A percentile compares a stretch with the other conserved stretches of the same genome.
Evolutionary conservation across 2,797 vertebrate species (phyloP).

Genomic region (Xenopus petersii): DNA sequence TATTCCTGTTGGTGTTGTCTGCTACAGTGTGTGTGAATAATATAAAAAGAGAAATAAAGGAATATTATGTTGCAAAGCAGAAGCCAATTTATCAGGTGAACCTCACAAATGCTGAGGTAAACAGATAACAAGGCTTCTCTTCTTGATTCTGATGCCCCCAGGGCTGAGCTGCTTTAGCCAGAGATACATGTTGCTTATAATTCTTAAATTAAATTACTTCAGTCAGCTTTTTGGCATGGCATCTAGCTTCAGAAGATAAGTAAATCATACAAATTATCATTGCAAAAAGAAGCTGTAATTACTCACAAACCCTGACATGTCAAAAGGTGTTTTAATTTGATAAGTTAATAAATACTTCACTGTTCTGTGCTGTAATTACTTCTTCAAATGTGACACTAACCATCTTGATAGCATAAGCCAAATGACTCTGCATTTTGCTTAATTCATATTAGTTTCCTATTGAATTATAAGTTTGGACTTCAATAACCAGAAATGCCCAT

Average conservation of each 20-base stretch:
- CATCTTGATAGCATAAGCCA: constrained; percentile 53
- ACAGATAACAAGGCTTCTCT: constrained; percentile 62
- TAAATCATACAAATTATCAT: constrained; percentile 81
- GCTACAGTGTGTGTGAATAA: too few species aligned
- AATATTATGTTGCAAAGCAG: constrained; percentile 41
- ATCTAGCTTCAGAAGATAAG: constrained; percentile 68
- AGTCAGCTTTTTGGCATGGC: constrained; percentile 74
- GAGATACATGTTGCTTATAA: constrained; percentile 71
- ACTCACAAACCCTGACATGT: constrained; percentile 76
- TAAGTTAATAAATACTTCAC: constrained; percentile 90
- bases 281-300: constrained; percentile 74
- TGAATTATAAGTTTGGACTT: constrained; percentile 30
- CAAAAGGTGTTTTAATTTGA: constrained; percentile 89
- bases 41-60: constrained; percentile 11
- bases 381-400: constrained; percentile 70
- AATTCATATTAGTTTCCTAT: constrained; percentile 22
- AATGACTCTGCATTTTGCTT: constrained; percentile 52
- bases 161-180: constrained; percentile 72
- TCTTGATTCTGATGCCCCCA: constrained; percentile 65
- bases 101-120: constrained; percentile 59
- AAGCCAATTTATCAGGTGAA: constrained; percentile 60
- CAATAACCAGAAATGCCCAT: constrained; percentile 27
- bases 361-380: constrained; percentile 78
- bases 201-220: constrained; percentile 72
- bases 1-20: too few species aligned